These are phyloP conservation scores for Nomada ruficornis DNA, from an alignment of 2,888 invertebrate genomes.

Conservation along the genomic window DNA sequence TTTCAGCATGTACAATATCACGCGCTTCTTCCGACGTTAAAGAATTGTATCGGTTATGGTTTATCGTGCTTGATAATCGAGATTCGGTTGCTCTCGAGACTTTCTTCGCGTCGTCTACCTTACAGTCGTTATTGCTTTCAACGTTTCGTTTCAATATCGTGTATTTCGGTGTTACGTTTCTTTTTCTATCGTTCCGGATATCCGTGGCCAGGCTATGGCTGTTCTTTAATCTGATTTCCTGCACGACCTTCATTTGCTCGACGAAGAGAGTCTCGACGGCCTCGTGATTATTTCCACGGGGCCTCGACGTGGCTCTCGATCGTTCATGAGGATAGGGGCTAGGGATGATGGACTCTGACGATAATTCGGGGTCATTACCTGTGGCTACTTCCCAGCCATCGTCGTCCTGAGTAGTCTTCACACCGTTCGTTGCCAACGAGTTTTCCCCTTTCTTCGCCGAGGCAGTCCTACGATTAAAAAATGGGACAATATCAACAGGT, in stretches of 20 bases:
- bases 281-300: constrained; percentile 42
- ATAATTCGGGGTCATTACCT: constrained; percentile 74
- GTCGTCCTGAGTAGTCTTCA: constrained; percentile 58
- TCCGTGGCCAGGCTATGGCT: constrained; percentile 40
- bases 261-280: constrained; percentile 16
- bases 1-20: neutral
- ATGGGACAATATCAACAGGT: constrained; percentile 9
- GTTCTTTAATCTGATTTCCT: constrained; percentile 45
- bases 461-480: constrained; percentile 46
- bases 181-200: constrained; percentile 31
- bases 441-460: constrained; percentile 42
- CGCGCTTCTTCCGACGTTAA: neutral
- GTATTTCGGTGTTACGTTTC: constrained; percentile 49
- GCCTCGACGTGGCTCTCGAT: constrained; percentile 34
- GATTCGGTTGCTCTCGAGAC: neutral
- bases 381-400: constrained; percentile 78
- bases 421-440: constrained; percentile 52
- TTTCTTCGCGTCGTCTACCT: neutral
- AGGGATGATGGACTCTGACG: constrained; percentile 38
- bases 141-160: constrained; percentile 47
- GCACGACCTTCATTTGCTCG: constrained; percentile 43
- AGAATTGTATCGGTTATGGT: neutral
- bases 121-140: neutral
- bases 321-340: constrained; percentile 29
- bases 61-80: neutral